Evolutionary conservation across 2,797 vertebrate genomes (phyloP), one percentile per base, ranked within the genome.

Genomic region (Pangasius krempfi): DNA sequence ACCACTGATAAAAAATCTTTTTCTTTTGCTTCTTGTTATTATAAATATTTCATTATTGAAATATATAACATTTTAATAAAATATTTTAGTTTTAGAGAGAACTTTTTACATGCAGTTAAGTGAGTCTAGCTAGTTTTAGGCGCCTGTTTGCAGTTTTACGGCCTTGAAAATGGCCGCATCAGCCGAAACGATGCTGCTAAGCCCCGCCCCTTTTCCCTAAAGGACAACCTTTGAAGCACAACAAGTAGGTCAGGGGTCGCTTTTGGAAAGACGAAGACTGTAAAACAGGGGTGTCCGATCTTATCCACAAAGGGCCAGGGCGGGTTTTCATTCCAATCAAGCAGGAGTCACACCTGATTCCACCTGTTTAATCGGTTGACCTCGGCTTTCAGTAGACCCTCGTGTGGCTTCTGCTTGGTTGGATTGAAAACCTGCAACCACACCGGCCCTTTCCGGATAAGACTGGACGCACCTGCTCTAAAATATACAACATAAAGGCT

Each of bases 91-190:
- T 18, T 7, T 3, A 30, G n/a, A 70, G 5, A 72, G 4, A 22
- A 72, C 20, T 72, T 40, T 40, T 73, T 25, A 44, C 8, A 14
- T 68, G 12, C 4, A 8, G 12, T 1, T 44, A 22, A 25, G 10
- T 5, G 22, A 70, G 14, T 18, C 68, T 8, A 37, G 16, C 33
- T 37, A 20, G 12, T 4, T 8, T 70, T 70, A 7, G 30, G 33
- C 6, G 87, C 91, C 9, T 85, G 52, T 81, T 66, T 89, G 25
- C 64, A 68, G 37, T 62, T 50, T 66, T 27, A 27, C 56, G 20
- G 50, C 25, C 75, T 50, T n/a, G 44, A 52, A 76, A 76, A 27
- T 52, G 4, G 10, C 9, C 2, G 0, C 12, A 14, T 52, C 75
- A 7, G 75, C 22, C 18, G 22, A 44, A 73, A 44, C 20, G 2